Percentiles rank a stretch among this genome's conserved stretches.
These are phyloP conservation scores for Carettochelys insculpta DNA, from an alignment of 2,113 vertebrate species.

Conservation along the genomic window DNA sequence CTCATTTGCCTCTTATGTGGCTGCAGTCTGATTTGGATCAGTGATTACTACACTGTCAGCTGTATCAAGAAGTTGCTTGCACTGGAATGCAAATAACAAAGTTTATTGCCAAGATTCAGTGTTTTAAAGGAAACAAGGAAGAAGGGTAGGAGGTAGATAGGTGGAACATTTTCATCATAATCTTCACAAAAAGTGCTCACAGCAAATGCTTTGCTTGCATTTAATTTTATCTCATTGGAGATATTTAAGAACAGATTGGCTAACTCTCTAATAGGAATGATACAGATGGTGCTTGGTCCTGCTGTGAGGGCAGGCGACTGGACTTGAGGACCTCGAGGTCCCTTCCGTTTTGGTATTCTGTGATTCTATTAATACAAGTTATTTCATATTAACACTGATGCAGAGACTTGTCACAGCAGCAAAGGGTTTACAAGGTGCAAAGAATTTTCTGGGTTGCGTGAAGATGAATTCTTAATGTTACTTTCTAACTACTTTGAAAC, in stretches of 20 bases:
- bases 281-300: too few species aligned
- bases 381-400: background rate
- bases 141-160: background rate
- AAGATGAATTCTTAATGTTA: background rate
- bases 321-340: too few species aligned
- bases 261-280: too few species aligned
- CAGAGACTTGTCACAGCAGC: background rate
- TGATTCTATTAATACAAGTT: background rate
- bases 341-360: too few species aligned
- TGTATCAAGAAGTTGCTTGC: background rate
- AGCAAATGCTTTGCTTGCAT: background rate
- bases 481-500: background rate
- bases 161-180: background rate
- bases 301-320: too few species aligned
- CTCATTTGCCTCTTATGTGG: background rate
- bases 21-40: background rate
- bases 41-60: background rate
- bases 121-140: rapidly evolving
- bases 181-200: background rate
- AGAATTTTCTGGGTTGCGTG: rapidly evolving
- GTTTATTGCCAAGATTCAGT: background rate
- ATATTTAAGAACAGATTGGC: too few species aligned
- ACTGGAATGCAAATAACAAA: background rate
- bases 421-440: background rate
- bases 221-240: background rate